Evolutionary conservation across 1,140 invertebrate species (phyloP), one percentile per base, ranked within the genome.

Genomic region (Formica exsecta): DNA sequence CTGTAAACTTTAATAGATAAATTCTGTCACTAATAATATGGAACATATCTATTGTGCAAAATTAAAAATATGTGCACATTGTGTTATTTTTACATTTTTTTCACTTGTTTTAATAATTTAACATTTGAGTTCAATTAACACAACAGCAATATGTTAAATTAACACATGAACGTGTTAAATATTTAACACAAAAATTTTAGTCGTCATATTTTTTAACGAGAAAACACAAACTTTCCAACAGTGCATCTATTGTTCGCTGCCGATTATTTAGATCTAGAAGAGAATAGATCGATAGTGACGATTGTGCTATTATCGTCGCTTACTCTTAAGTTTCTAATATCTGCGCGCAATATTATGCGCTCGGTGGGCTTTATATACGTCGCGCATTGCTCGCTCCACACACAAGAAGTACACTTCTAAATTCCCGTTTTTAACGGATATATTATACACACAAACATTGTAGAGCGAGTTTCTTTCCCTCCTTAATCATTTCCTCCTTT

Each of bases 271-370:
- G 38, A 65, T 83, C 87, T 36, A 85, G 13, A 48, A 19, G 11
- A 61, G 13, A 61, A 65, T 84, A 59, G 38, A 19, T 59, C 44
- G 22, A 71, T 22, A 59, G 36, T 44, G 36, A 62, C 65, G 41
- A 48, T 65, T 25, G 36, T 25, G 36, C n/a, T 48, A 3, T 38
- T 41, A 44, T 62, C 66, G 84, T 64, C 41, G 4, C 22, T 86
- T 51, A 51, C 13, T 11, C 64, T 87, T 86, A 59, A 65, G 41
- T 22, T 61, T 75, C 64, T 74, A 86, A 73, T 38, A 68, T 70
- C 16, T 29, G 36, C 51, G 77, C 77, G 29, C 41, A 48, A 29
- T 77, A 65, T 65, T 48, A 77, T 41, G 29, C 41, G 32, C 44
- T 79, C 44, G 76, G 62, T 68, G 76, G 62, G 62, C 32, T 79